Percentiles rank a stretch among this genome's conserved stretches.
Conservation (phyloP, 2,888 invertebrate genomes). For the Ectropis crepuscularia region DNA sequence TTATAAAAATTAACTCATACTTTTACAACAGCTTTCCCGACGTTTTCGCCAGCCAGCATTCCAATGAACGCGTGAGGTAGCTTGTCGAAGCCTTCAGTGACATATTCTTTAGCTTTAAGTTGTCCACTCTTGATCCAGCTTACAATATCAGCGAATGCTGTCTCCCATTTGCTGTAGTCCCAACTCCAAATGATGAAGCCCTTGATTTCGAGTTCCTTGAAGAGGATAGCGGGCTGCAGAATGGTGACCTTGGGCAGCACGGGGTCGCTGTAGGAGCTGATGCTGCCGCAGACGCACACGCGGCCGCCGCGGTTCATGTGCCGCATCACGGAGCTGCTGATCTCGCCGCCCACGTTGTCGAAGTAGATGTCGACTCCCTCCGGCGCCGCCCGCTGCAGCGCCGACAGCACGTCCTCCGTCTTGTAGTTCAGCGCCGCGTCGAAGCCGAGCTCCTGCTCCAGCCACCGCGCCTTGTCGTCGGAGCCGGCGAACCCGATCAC, state of each 20-base stretch:
- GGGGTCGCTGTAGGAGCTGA: constrained; percentile 72
- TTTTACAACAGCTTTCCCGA: too few species aligned
- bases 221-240: too few species aligned
- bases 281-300: constrained; percentile 85
- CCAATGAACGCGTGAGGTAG: too few species aligned
- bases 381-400: constrained; percentile 57
- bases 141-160: too few species aligned
- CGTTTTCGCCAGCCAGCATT: too few species aligned
- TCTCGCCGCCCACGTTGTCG: constrained; percentile 88
- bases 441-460: constrained; percentile 85
- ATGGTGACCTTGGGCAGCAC: background rate
- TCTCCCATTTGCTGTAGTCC: too few species aligned
- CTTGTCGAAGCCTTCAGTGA: too few species aligned
- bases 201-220: too few species aligned
- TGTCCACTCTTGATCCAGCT: too few species aligned
- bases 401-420: constrained; percentile 51
- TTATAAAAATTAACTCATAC: too few species aligned
- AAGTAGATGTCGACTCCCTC: constrained; percentile 90
- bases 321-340: constrained; percentile 55
- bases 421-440: constrained; percentile 89
- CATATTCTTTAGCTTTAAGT: too few species aligned
- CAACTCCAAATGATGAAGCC: too few species aligned
- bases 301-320: constrained; percentile 45
- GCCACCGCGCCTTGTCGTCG: constrained; percentile 87
- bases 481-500: constrained; percentile 88